Evolutionary conservation across 2,113 vertebrate species (phyloP).

Genomic region (Lampris megalopsis): DNA sequence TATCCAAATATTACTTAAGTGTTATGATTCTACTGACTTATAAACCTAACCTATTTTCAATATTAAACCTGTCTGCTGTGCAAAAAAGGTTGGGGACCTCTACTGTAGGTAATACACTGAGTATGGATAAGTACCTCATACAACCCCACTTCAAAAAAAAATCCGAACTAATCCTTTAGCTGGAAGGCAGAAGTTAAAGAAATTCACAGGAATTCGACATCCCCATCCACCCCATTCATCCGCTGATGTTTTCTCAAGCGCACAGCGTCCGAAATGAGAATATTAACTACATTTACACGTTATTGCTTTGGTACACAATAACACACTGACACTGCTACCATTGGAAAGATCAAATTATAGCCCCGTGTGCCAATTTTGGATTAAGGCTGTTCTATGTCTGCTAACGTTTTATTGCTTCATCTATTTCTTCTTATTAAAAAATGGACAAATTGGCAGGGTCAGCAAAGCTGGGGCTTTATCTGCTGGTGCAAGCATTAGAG

Average conservation of each 20-base stretch:
- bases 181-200: slow-evolving; percentile 38
- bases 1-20: too few species aligned
- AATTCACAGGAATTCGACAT: not conserved
- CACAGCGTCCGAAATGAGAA: not conserved
- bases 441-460: slow-evolving; percentile 16
- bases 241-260: slow-evolving; percentile 19
- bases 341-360: slow-evolving; percentile 45
- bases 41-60: too few species aligned
- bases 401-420: slow-evolving; percentile 42
- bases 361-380: slow-evolving; percentile 27
- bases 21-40: too few species aligned
- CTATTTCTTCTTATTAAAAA: slow-evolving; percentile 14
- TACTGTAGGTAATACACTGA: too few species aligned
- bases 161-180: not conserved
- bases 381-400: slow-evolving; percentile 43
- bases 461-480: slow-evolving; percentile 25
- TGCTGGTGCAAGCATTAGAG: slow-evolving; percentile 27
- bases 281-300: slow-evolving; percentile 8
- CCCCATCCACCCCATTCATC: not conserved
- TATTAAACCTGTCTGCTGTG: too few species aligned
- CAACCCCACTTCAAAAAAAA: too few species aligned
- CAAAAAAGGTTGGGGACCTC: too few species aligned
- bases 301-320: slow-evolving; percentile 29
- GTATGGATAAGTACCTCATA: too few species aligned
- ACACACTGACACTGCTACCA: not conserved